Conservation (phyloP, 1,140 invertebrate genomes). For the Caenorhabditis remanei region DNA sequence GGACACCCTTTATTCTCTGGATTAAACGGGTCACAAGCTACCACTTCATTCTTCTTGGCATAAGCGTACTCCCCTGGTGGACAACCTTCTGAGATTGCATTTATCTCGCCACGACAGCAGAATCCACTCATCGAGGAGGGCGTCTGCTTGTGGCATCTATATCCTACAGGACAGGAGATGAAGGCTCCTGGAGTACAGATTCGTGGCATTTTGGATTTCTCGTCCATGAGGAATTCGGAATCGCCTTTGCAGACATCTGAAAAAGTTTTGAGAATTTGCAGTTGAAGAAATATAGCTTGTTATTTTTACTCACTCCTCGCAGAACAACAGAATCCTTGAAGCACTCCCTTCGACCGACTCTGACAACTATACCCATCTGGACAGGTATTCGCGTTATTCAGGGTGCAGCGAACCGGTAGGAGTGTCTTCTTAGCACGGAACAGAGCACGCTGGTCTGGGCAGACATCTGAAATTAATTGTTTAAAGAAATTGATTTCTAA, state of each 20-base stretch:
- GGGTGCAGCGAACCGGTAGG: slow-evolving; percentile 71
- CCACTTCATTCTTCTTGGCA: slow-evolving; percentile 69
- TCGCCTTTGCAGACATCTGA: slow-evolving; percentile 74
- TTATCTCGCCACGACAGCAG: slow-evolving; percentile 74
- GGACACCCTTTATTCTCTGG: slow-evolving; percentile 70
- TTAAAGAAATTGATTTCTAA: no score
- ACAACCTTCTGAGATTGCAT: slow-evolving; percentile 66
- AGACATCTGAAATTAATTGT: slow-evolving; percentile 74
- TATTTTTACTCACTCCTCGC: slow-evolving; percentile 62
- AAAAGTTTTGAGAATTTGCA: no score
- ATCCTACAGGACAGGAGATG: slow-evolving; percentile 69
- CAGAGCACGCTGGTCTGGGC: slow-evolving; percentile 72
- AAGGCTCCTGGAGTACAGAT: slow-evolving; percentile 75
- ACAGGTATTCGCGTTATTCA: slow-evolving; percentile 65
- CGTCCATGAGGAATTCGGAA: slow-evolving; percentile 73
- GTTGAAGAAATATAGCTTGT: no score
- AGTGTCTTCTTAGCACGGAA: slow-evolving; percentile 72
- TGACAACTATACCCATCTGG: slow-evolving; percentile 65
- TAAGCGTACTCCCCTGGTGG: slow-evolving; percentile 70
- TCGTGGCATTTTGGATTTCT: slow-evolving; percentile 75
- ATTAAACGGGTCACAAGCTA: slow-evolving; percentile 75
- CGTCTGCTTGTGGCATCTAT: slow-evolving; percentile 69
- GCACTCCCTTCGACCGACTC: slow-evolving; percentile 57
- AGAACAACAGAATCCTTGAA: slow-evolving; percentile 76
- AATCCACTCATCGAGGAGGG: slow-evolving; percentile 66